phyloP scores from a whole-genome alignment of 2,797 vertebrate species.

The Gastrophryne carolinensis region DNA sequence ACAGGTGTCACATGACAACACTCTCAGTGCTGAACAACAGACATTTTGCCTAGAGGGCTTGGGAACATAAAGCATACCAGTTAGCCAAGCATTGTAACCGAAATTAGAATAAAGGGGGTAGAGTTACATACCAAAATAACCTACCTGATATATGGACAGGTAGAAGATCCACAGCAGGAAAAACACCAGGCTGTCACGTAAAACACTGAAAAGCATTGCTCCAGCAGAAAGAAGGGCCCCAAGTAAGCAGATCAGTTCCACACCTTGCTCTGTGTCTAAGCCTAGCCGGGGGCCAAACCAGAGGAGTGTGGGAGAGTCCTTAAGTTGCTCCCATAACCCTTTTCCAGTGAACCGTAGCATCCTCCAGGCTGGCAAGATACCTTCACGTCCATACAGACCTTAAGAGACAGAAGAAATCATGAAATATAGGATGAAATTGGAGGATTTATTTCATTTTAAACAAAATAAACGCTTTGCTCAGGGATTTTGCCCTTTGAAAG shows the following conservation, averaged over 20 bases:
- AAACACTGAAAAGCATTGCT: constrained; percentile 66
- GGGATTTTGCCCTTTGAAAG: too few species aligned
- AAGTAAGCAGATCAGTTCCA: constrained; percentile 85
- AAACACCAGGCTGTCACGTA: constrained; percentile 79
- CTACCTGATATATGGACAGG: constrained; percentile 81
- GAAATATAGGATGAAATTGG: background rate
- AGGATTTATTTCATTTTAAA: too few species aligned
- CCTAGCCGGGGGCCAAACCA: constrained; percentile 83
- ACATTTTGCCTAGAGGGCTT: too few species aligned
- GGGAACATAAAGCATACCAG: too few species aligned
- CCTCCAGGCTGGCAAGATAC: constrained; percentile 79
- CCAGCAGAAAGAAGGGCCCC: constrained; percentile 73
- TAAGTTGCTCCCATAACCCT: constrained; percentile 76
- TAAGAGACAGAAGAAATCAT: background rate
- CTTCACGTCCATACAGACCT: constrained; percentile 88
- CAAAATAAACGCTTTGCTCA: too few species aligned
- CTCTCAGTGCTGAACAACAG: too few species aligned
- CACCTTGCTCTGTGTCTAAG: constrained; percentile 82
- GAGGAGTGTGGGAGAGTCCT: constrained; percentile 79
- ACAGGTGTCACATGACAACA: too few species aligned
- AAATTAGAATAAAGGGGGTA: background rate
- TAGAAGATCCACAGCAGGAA: constrained; percentile 82
- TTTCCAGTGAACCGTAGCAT: constrained; percentile 78
- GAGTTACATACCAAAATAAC: background rate
- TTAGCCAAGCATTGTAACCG: too few species aligned